Percentiles rank a stretch among this genome's conserved stretches.
Conservation (phyloP, 2,113 vertebrate genomes). For the Glareola pratincola region DNA sequence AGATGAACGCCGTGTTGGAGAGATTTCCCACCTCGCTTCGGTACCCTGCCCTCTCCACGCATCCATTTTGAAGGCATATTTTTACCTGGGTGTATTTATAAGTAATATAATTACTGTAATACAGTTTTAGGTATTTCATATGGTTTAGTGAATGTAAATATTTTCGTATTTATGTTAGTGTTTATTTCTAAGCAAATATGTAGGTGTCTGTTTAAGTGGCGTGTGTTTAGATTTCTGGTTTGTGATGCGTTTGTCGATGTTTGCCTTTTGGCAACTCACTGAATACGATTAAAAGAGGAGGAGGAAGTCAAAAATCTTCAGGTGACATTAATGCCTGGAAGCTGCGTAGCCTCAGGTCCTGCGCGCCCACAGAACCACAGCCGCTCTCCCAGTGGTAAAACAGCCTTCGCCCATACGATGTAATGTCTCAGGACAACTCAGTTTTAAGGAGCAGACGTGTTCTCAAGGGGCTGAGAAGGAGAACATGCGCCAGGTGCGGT, state of each 20-base stretch:
- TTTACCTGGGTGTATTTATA: neutral
- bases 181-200: neutral
- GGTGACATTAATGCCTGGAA: neutral
- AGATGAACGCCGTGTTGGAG: neutral
- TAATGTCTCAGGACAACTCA: neutral
- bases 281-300: neutral
- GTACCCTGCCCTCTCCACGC: neutral
- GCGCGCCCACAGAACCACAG: neutral
- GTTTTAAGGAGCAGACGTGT: rapidly evolving
- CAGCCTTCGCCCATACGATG: rapidly evolving
- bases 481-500: rapidly evolving
- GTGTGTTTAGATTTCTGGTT: neutral
- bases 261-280: neutral
- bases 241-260: neutral
- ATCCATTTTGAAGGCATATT: neutral
- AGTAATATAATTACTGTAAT: neutral
- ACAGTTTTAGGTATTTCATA: neutral
- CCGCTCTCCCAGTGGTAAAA: neutral
- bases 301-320: neutral
- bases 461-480: neutral
- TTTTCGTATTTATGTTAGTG: neutral
- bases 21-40: neutral
- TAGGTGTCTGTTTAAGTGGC: neutral
- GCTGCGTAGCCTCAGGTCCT: neutral
- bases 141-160: neutral